Evolutionary conservation across 2,113 vertebrate species (phyloP), one percentile per base, ranked within the genome.

Genomic region (Xenus cinereus): DNA sequence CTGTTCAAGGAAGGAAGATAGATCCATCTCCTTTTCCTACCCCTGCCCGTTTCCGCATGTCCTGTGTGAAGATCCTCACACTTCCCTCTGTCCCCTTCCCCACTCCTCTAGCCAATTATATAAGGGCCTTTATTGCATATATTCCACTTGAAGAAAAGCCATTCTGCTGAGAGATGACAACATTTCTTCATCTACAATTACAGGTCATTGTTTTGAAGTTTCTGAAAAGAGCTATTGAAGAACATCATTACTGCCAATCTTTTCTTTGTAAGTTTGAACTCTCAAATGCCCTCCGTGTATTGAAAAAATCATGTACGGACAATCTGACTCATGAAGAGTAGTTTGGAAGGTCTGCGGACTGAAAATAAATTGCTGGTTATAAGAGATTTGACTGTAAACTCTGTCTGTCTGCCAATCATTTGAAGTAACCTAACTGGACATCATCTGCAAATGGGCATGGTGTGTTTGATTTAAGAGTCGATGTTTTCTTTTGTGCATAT

Each of bases 131-230:
- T 87, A 71, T 50, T 53, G 22, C n/a, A 79, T 39, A 13, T 37
- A 84, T 62, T 91, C 48, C 39, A 82, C 54, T 89, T 73, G 60
- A 76, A 91, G 53, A 66, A 57, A 87, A 76, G 15, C 13, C 50
- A 30, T 89, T 95, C 28, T 94, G 50, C 57, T 66, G 48, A 93
- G 53, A 69, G 12, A 54, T 41, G 57, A 62, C 51, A 82, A 76
- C 43, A 39, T 74, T 87, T 92, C 35, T 94, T 63, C 35, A 66
- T 41, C 41, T 85, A 17, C 45, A 87, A 89, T 93, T 91, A 72
- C 23, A 85, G 45, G n/a, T 76, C 84, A 85, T 76, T 89, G 93
- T 94, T 94, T 89, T 83, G 71, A 93, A 84, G 35, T 89, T 87
- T 96, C 54, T 96, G 53, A 91, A 89, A 87, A 91, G 39, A 64